Percentiles rank a stretch among this genome's conserved stretches.
phyloP scores from a whole-genome alignment of 2,888 invertebrate genomes.

The Parelbella ahira region DNA sequence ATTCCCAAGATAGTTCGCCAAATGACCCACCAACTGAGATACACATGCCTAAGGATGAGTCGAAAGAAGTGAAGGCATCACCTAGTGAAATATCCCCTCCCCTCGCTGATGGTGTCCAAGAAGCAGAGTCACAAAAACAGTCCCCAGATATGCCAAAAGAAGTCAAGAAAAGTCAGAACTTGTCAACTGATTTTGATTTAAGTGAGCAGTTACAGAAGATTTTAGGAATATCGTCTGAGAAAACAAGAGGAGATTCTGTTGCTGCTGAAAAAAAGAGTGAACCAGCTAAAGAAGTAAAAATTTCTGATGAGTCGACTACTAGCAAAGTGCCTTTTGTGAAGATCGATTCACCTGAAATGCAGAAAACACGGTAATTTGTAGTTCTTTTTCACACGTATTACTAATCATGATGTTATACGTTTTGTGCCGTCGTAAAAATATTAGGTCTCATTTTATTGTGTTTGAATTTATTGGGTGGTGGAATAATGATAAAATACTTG shows the following conservation, averaged over 20 bases:
- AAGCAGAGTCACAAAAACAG: constrained; percentile 63
- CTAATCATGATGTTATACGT: no score
- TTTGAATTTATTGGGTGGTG: no score
- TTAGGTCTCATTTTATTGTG: no score
- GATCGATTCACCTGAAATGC: constrained; percentile 72
- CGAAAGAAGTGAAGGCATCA: constrained; percentile 64
- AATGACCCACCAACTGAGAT: constrained; percentile 74
- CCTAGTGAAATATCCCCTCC: constrained; percentile 74
- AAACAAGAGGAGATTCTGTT: constrained; percentile 53
- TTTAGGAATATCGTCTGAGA: constrained; percentile 71
- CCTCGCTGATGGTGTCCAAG: constrained; percentile 51
- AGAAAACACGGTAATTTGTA: constrained; percentile 51
- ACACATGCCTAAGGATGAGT: constrained; percentile 59
- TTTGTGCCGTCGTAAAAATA: no score
- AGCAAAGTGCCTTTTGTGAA: constrained; percentile 70
- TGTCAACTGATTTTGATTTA: constrained; percentile 74
- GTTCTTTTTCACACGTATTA: neutral
- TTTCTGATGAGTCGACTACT: constrained; percentile 51
- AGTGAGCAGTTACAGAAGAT: constrained; percentile 76
- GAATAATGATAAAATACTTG: no score
- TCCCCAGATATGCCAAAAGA: constrained; percentile 71
- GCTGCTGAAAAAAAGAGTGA: constrained; percentile 60
- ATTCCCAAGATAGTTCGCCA: constrained; percentile 67
- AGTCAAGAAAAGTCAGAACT: constrained; percentile 72
- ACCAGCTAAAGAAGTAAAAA: constrained; percentile 62